Evolutionary conservation across 2,888 invertebrate species (phyloP), one percentile per base, ranked within the genome.

Genomic region (Parasteatoda lunata): DNA sequence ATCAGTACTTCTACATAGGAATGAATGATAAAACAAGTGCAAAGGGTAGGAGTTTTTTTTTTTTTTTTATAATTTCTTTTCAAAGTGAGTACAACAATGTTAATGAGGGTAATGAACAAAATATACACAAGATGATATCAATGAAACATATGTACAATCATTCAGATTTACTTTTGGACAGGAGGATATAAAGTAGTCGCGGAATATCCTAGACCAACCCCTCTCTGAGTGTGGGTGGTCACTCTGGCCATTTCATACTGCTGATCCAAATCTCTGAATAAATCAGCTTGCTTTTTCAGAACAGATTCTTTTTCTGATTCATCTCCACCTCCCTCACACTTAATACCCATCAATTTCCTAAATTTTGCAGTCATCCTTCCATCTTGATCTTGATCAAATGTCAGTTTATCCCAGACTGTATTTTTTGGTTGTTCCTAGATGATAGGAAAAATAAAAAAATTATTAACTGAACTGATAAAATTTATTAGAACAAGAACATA

Each of bases 231-330:
- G 93, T 98, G 98, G 0, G 98, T 99, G 45, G 97, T 96, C 89
- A 97, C 96, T 59, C 98, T 94, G 0, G 98, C 98, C 78, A 97
- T 97, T 92, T 98, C 97, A 91, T 99, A 99, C 92, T 99, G 98
- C 90, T 96, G 96, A 91, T 99, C 98, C 95, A 99, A 96, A 76
- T 96, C 95, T 89, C 94, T 94, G 92, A 98, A 98, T 93, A 98
- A 94, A 91, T 91, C 91, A 91, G 91, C 91, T 87, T 93, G 93
- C 88, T 92, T 92, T 88, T 92, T 91, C 13, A 92, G 90, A 13
- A 91, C 90, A 30, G 90, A 90, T 70, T 83, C 81, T 66, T 88
- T 85, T 15, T 70, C 77, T 52, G 52, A 15, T 4, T 54, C 52
- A 13, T 77, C 66, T 1, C 75, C 51, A 65, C n/a, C 54, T 69